These are phyloP conservation scores for Anguilla rostrata DNA, from an alignment of 2,113 vertebrate genomes.

Conservation along the genomic window DNA sequence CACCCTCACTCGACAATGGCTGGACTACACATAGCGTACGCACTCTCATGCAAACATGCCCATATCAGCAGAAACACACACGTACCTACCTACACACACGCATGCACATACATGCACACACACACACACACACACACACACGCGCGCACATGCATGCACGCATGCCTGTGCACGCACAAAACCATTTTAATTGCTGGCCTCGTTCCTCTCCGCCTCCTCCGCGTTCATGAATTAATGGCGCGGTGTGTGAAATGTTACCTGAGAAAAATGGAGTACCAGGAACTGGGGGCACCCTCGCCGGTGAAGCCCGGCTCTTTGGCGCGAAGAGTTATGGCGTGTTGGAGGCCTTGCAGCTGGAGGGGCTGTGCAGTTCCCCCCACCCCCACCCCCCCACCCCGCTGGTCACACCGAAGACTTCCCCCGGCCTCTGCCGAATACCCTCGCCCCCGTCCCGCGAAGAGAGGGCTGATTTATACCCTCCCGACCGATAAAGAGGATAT, in stretches of 20 bases:
- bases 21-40: background rate
- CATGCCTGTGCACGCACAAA: background rate
- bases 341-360: constrained; percentile 24
- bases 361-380: background rate
- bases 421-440: constrained; percentile 3
- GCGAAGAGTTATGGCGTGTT: constrained; percentile 18
- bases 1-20: background rate
- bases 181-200: constrained; percentile 8
- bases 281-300: constrained; percentile 7
- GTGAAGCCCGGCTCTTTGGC: constrained; percentile 1
- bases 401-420: background rate
- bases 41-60: background rate
- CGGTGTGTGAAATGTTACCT: constrained; percentile 19
- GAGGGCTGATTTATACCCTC: constrained; percentile 26
- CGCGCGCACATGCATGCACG: background rate
- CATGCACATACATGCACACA: background rate
- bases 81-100: background rate
- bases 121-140: background rate
- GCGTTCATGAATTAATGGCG: background rate
- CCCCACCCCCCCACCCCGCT: background rate
- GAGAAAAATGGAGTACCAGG: background rate
- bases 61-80: background rate
- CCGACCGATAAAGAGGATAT: constrained; percentile 47
- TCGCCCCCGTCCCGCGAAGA: constrained; percentile 5
- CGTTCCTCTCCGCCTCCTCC: background rate